A percentile compares a stretch with the other conserved stretches of the same genome.
Evolutionary conservation across 2,888 invertebrate genomes (phyloP).

Genomic region (Sphinx pinastri): DNA sequence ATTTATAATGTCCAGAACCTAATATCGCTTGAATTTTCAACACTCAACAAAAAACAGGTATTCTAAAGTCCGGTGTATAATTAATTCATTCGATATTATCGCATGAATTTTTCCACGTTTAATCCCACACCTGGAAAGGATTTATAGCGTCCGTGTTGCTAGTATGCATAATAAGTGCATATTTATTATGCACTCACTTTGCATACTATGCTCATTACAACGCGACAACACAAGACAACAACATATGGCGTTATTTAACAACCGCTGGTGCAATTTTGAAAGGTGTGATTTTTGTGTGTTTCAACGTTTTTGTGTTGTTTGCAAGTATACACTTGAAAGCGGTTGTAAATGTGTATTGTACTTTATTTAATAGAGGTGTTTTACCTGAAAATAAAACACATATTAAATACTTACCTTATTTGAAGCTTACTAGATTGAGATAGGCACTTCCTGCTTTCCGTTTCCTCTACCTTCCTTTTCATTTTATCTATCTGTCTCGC

Average conservation of each 20-base stretch:
- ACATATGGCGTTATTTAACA: constrained; percentile 16
- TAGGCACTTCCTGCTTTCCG: too few species aligned
- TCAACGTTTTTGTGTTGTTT: background rate
- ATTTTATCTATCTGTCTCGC: too few species aligned
- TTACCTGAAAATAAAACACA: too few species aligned
- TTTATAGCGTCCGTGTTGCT: constrained; percentile 15
- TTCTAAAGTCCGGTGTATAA: background rate
- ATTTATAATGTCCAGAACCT: background rate
- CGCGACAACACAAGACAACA: constrained; percentile 17
- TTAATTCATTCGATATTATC: constrained; percentile 17
- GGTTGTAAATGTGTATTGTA: background rate
- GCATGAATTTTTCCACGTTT: constrained; percentile 21
- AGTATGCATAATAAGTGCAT: constrained; percentile 22
- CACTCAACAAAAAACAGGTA: too few species aligned
- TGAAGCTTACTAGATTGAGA: too few species aligned
- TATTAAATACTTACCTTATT: too few species aligned
- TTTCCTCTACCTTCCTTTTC: too few species aligned
- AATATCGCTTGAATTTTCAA: background rate
- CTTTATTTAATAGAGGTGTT: too few species aligned
- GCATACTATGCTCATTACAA: constrained; percentile 22
- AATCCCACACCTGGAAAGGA: constrained; percentile 18
- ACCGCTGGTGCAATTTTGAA: background rate
- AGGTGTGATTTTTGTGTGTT: background rate
- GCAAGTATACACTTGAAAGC: background rate
- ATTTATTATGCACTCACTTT: constrained; percentile 21